These are phyloP conservation scores for Bombus affinis DNA, from an alignment of 1,140 invertebrate species.

Conservation along the genomic window DNA sequence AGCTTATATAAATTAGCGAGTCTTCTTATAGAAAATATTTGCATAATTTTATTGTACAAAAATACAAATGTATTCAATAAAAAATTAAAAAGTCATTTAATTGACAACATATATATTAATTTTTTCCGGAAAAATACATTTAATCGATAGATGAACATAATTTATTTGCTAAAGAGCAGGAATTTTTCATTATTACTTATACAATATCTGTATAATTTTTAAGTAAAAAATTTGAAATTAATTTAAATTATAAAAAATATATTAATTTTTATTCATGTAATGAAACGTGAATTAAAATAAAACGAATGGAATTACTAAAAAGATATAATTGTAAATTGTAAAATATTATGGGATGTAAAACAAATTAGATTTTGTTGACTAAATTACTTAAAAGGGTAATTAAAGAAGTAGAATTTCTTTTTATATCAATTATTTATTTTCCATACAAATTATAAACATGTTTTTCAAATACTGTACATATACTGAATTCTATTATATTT, in stretches of 20 bases:
- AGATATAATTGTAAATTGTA: not conserved
- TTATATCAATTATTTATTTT: conserved; percentile 86
- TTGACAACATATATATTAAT: not conserved
- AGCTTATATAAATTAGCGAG: not conserved
- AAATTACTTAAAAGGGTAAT: no score
- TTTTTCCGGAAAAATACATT: not conserved
- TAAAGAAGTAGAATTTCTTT: conserved; percentile 54
- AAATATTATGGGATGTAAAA: not conserved
- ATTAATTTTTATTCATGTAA: no score
- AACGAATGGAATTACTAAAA: not conserved
- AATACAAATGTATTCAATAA: not conserved
- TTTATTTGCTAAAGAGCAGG: no score
- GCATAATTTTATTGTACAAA: not conserved
- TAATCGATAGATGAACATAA: no score
- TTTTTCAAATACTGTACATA: conserved; percentile 88
- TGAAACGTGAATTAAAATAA: not conserved
- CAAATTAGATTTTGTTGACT: not conserved
- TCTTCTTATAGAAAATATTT: not conserved
- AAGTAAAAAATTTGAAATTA: no score
- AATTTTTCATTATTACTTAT: no score
- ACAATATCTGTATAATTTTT: no score
- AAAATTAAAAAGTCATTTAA: not conserved
- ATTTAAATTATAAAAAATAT: no score
- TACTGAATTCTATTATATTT: conserved; percentile 85
- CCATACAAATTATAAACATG: conserved; percentile 88